These are phyloP conservation scores for Lagopus muta DNA, from an alignment of 2,113 vertebrate genomes.

Conservation along the genomic window DNA sequence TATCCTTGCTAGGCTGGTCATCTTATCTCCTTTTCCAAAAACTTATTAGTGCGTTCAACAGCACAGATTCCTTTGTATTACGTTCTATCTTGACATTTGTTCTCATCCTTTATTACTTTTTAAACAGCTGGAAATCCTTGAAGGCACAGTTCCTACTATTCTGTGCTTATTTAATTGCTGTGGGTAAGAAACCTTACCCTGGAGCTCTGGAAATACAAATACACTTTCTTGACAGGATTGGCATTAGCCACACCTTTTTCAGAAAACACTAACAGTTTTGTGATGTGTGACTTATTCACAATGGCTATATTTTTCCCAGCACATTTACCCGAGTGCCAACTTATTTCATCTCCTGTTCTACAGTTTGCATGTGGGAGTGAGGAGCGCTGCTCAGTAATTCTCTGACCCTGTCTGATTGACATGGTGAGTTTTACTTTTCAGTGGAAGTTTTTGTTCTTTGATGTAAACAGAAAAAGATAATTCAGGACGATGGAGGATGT, in stretches of 20 bases:
- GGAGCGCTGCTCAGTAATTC: not conserved
- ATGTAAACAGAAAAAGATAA: not conserved
- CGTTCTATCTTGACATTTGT: not conserved
- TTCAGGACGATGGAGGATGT: not conserved
- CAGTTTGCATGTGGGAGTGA: not conserved
- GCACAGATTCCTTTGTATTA: not conserved
- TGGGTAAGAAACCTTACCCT: not conserved
- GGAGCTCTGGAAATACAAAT: not conserved
- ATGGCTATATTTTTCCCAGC: not conserved
- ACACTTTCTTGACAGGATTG: not conserved
- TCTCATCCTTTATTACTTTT: not conserved
- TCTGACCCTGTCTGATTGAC: not conserved
- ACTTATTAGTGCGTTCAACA: not conserved
- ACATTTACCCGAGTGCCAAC: not conserved
- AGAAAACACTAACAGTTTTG: not conserved
- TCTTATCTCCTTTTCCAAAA: not conserved
- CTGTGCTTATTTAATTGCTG: not conserved
- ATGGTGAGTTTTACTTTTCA: not conserved
- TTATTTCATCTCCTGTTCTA: accelerated
- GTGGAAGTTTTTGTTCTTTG: not conserved
- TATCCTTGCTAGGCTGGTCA: not conserved
- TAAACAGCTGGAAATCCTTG: not conserved
- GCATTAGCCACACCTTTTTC: not conserved
- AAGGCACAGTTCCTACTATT: not conserved
- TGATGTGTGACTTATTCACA: not conserved